Evolutionary conservation across 2,797 vertebrate genomes (phyloP), one percentile per base, ranked within the genome.

Genomic region (Sebastes wilsoni): DNA sequence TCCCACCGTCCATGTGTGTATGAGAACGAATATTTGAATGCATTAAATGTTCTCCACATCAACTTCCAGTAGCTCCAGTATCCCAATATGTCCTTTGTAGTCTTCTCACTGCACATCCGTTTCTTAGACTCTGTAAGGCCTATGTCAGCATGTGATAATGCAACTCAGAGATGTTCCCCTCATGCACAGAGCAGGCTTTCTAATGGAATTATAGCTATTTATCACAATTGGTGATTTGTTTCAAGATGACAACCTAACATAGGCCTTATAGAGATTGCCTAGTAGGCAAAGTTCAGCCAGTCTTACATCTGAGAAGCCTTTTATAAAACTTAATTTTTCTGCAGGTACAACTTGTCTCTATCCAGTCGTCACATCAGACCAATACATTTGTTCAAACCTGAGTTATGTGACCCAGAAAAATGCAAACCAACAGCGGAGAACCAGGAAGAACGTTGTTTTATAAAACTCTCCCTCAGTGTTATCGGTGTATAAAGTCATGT

Each of bases 271-370:
- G 49, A 79, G 64, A 76, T 6, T 13, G 72, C 38, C 67, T 52
- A 27, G 55, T 78, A 71, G 72, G 79, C 65, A 55, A 73, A 42
- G 83, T 71, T 88, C 79, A 69, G 62, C 77, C 81, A 42, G 89
- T 93, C 92, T 92, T 91, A 84, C 42, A 69, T 75, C 86, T 65
- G 81, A 89, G 85, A 91, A 90, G 87, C 87, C 87, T 92, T 94
- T 87, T 72, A 8, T 32, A 71, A 42, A 88, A 14, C 22, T 23
- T 52, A 1, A 42, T 72, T 69, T 52, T 66, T 72, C 69, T 72
- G 55, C 64, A 58, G 58, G 72, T 75, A n/a, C 13, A 42, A 11
- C 60, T 46, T 20, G 46, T 69, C n/a, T 76, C 54, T 8, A 38
- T 55, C 54, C 7, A 61, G 20, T 84, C 20, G 12, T 36, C 1